These are phyloP conservation scores for Argopecten irradians DNA, from an alignment of 1,140 invertebrate genomes.

Conservation along the genomic window DNA sequence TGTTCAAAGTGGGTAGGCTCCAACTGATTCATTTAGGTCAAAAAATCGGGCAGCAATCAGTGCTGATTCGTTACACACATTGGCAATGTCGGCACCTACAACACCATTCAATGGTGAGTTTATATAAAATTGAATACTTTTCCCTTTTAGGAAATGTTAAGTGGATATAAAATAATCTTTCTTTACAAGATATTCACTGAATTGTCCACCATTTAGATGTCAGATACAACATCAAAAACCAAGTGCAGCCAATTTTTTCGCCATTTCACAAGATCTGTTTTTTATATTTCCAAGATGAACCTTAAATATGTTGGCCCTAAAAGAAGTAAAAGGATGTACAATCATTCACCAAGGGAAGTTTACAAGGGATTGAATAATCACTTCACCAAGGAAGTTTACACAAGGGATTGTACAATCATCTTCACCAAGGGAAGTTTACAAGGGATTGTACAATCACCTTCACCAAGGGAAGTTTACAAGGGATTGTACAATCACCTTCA, in stretches of 20 bases:
- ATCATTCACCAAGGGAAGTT: too few species aligned
- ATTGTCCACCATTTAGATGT: background rate
- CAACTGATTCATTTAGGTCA: slow-evolving; percentile 83
- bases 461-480: too few species aligned
- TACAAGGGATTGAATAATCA: too few species aligned
- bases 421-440: too few species aligned
- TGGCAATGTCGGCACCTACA: slow-evolving; percentile 93
- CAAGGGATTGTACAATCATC: too few species aligned
- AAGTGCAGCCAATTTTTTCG: slow-evolving; percentile 79
- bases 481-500: too few species aligned
- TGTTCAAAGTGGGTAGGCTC: slow-evolving; percentile 86
- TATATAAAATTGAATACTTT: slow-evolving; percentile 3
- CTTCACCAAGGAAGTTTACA: too few species aligned
- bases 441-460: too few species aligned
- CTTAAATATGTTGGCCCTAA: slow-evolving; percentile 82
- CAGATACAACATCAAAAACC: background rate
- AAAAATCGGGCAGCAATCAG: slow-evolving; percentile 91
- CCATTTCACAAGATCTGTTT: slow-evolving; percentile 92
- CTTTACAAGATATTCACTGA: background rate
- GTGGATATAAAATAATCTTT: background rate
- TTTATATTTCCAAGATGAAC: slow-evolving; percentile 91
- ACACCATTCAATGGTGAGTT: slow-evolving; percentile 57
- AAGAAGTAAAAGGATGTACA: too few species aligned
- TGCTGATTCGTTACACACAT: slow-evolving; percentile 96
- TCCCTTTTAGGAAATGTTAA: background rate